Base-by-base conservation (phyloP, 1,140 invertebrate genomes). In the Ceratoteleas bidentatus region DNA sequence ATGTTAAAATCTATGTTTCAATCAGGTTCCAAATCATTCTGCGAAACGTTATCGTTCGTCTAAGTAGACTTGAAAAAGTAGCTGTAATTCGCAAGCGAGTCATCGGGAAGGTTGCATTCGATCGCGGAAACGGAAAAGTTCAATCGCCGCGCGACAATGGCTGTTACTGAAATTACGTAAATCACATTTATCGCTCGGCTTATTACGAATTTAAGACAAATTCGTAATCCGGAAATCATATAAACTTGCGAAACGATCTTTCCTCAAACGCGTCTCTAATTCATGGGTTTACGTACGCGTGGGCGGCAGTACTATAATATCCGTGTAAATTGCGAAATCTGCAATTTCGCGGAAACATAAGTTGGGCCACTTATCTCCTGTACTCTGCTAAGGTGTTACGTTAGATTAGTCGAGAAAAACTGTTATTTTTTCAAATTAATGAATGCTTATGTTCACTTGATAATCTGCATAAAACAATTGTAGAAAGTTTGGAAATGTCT, bases 141-240 rank as follows among this genome's bases (percentile, higher is more conserved):
- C 3, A 50, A 16, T 16, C 49, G 15, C 16, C 14, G 14, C 14
- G 14, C 49, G 3, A 50, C 15, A 15, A 50, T 16, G 15, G 14
- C 8, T 50, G 49, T 24, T 50, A 24, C 49, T 50, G 5, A 50
- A 50, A 14, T 50, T n/a, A 50, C 49, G 49, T 50, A 50, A 50
- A 50, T 50, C 49, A 50, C 13, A 15, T 50, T 60, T 47, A 33
- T 49, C 13, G 61, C 57, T 43, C 32, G n/a, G 15, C 15, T 61
- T 15, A 14, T 61, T 38, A 50, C 45, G 33, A 16, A 47, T 60
- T 60, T 47, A 60, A 62, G 45, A 50, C 36, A 62, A 34, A 61
- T 62, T 49, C 10, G 33, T 50, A 62, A 62, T 62, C 60, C 60
- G 60, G 60, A 50, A 62, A 62, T 54, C 62, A 53, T 64, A 36